Conservation (phyloP, 2,888 invertebrate genomes). For the Labia minor region DNA sequence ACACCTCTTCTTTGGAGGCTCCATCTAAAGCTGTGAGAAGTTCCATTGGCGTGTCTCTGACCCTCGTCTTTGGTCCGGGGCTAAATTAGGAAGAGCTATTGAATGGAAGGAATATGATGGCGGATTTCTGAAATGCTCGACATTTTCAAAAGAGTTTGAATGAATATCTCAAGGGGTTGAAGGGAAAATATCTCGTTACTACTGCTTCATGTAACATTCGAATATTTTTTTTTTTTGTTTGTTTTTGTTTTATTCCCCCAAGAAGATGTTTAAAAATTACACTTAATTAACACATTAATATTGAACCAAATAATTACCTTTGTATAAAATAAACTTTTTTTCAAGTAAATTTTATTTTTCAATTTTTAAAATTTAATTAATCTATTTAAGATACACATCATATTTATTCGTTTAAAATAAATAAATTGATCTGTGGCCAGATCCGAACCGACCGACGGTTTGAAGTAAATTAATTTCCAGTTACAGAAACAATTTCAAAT, state of each 20-base stretch:
- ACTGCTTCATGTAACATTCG: not conserved
- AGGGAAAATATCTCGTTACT: not conserved
- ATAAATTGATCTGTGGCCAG: no score
- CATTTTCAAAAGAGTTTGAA: not conserved
- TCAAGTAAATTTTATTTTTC: no score
- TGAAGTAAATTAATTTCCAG: no score
- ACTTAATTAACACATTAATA: no score
- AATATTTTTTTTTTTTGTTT: not conserved
- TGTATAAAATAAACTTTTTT: no score
- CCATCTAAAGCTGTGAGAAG: not conserved
- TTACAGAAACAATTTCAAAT: no score
- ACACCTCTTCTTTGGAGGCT: not conserved
- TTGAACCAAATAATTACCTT: no score
- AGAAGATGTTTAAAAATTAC: no score
- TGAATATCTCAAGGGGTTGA: not conserved
- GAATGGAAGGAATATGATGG: not conserved
- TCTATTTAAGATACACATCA: no score
- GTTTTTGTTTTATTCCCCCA: not conserved
- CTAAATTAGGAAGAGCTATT: not conserved
- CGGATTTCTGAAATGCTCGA: not conserved
- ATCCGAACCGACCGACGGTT: no score
- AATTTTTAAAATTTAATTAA: no score
- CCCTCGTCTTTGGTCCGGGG: constrained; percentile 7
- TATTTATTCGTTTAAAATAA: no score
- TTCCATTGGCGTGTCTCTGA: constrained; percentile 4